Evolutionary conservation across 2,888 invertebrate genomes (phyloP).

Genomic region (Carpatolechia fugitivella): DNA sequence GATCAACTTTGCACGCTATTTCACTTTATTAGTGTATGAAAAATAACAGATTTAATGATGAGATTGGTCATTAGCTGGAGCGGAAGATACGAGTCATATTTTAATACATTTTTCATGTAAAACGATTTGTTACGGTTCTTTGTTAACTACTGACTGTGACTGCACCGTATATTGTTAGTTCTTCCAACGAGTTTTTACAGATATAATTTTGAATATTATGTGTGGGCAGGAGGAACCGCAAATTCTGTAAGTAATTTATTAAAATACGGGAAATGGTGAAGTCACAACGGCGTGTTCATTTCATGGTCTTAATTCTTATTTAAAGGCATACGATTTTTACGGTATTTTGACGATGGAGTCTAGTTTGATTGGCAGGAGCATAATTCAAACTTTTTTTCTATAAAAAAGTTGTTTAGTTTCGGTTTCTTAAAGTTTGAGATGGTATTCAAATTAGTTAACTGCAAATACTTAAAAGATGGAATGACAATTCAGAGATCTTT

Average conservation of each 20-base stretch:
- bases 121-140: slow-evolving; percentile 13
- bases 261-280: slow-evolving; percentile 2
- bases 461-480: too few relatives aligned
- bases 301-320: background rate
- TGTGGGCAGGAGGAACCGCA: background rate
- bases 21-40: background rate
- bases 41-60: background rate
- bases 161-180: background rate
- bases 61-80: slow-evolving; percentile 3
- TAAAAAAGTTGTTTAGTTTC: too few relatives aligned
- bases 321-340: background rate
- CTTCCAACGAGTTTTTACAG: background rate
- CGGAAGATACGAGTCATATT: slow-evolving; percentile 10
- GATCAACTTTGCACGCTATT: background rate
- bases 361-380: background rate
- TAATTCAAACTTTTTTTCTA: background rate
- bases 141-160: slow-evolving; percentile 11
- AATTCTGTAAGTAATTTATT: background rate
- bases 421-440: too few relatives aligned
- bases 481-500: too few relatives aligned
- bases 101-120: slow-evolving; percentile 15
- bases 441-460: too few relatives aligned
- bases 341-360: background rate
- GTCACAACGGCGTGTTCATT: background rate
- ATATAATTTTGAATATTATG: background rate